These are phyloP conservation scores for Drosophila tristis DNA, from an alignment of 1,140 invertebrate species.

Conservation along the genomic window DNA sequence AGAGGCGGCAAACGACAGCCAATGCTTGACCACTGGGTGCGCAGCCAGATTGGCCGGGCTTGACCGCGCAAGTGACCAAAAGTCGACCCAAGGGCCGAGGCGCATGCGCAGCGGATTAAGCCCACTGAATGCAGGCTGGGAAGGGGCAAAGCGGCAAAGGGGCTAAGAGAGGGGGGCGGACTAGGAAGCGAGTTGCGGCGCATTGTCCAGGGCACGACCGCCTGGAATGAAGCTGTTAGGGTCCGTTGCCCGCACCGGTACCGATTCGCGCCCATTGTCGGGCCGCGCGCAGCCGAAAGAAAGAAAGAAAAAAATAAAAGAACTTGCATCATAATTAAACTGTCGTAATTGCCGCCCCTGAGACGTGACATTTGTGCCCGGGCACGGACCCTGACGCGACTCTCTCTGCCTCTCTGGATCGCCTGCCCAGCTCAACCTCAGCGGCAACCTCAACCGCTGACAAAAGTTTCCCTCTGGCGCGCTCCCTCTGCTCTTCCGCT, in stretches of 20 bases:
- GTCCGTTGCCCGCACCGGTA: slow-evolving; percentile 1
- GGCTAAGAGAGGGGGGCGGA: neutral
- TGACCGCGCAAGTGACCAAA: slow-evolving; percentile 71
- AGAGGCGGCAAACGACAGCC: neutral
- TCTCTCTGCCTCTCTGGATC: too few species aligned
- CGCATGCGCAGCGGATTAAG: slow-evolving; percentile 63
- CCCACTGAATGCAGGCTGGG: too few species aligned
- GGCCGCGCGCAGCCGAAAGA: too few species aligned
- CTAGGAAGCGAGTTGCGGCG: slow-evolving; percentile 1
- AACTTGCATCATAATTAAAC: slow-evolving; percentile 57
- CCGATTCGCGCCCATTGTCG: slow-evolving; percentile 9
- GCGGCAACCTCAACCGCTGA: slow-evolving; percentile 46
- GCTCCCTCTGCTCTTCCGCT: neutral
- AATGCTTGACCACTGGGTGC: slow-evolving; percentile 72
- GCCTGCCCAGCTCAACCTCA: slow-evolving; percentile 8
- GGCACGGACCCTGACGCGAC: slow-evolving; percentile 27
- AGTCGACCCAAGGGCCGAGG: slow-evolving; percentile 31
- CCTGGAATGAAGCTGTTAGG: slow-evolving; percentile 73
- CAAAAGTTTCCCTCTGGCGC: slow-evolving; percentile 31
- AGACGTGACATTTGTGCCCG: slow-evolving; percentile 66
- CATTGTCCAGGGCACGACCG: slow-evolving; percentile 66
- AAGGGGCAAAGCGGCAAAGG: too few species aligned
- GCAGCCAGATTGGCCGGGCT: slow-evolving; percentile 41
- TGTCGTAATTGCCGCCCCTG: slow-evolving; percentile 63
- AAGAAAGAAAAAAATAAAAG: too few species aligned